Percentiles rank a stretch among this genome's conserved stretches.
Conservation (phyloP, 2,888 invertebrate species). For the Leucophenga montana region DNA sequence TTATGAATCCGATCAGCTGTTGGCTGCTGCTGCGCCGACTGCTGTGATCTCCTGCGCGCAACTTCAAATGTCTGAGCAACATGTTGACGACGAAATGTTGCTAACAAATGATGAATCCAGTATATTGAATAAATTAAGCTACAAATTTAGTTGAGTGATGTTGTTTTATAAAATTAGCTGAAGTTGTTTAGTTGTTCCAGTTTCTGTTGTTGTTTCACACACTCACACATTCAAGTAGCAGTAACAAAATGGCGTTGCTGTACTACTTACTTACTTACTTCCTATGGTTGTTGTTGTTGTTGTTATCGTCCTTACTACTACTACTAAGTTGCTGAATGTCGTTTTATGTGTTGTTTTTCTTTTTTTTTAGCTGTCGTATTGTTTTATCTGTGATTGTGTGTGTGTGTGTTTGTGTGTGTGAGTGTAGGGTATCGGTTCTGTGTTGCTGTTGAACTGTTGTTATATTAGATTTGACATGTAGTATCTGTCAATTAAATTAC, state of each 20-base stretch:
- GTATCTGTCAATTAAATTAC: too few relatives aligned
- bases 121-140: slow-evolving; percentile 39
- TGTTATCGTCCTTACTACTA: slow-evolving; percentile 49
- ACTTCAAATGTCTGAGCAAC: slow-evolving; percentile 49
- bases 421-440: neutral
- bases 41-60: slow-evolving; percentile 20
- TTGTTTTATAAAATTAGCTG: too few relatives aligned
- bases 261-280: slow-evolving; percentile 24
- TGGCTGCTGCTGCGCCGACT: slow-evolving; percentile 45
- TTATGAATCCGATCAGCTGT: slow-evolving; percentile 65
- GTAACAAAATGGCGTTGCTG: slow-evolving; percentile 42
- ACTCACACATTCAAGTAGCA: slow-evolving; percentile 11
- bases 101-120: slow-evolving; percentile 34
- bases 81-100: slow-evolving; percentile 51
- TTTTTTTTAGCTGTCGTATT: too few relatives aligned
- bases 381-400: neutral
- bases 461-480: too few relatives aligned
- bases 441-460: too few relatives aligned
- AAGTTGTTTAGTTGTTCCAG: neutral
- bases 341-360: too few relatives aligned
- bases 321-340: slow-evolving; percentile 17
- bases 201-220: slow-evolving; percentile 32
- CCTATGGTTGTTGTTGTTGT: slow-evolving; percentile 35
- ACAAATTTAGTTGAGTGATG: slow-evolving; percentile 22
- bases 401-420: slow-evolving; percentile 3